Percentiles rank a stretch among this genome's conserved stretches.
These are phyloP conservation scores for Hyalella azteca DNA, from an alignment of 2,888 invertebrate genomes.

Conservation along the genomic window DNA sequence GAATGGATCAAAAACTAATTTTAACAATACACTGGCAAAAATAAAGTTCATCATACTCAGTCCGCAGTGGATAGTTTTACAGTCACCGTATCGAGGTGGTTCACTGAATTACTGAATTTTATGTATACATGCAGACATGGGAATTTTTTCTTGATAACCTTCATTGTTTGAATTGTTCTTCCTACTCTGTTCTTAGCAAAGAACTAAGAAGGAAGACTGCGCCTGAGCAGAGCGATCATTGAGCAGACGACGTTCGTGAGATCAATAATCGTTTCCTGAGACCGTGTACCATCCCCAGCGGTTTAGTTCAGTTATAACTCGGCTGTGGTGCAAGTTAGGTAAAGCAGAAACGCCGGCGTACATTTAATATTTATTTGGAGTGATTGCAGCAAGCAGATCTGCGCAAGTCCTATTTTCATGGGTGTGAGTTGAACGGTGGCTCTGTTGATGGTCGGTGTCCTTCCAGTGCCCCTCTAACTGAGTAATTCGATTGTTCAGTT, in stretches of 20 bases:
- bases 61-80: no score
- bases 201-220: background rate
- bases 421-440: constrained; percentile 27
- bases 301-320: constrained; percentile 27
- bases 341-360: constrained; percentile 29
- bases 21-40: no score
- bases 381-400: background rate
- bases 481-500: no score
- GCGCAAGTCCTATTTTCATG: constrained; percentile 14
- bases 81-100: no score
- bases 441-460: constrained; percentile 11
- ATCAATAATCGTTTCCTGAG: constrained; percentile 36
- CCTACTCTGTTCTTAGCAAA: background rate
- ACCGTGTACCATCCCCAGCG: constrained; percentile 19
- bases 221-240: constrained; percentile 32
- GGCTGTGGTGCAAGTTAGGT: constrained; percentile 35
- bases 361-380: constrained; percentile 29
- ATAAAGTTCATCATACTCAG: no score
- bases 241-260: constrained; percentile 32
- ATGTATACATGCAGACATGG: no score
- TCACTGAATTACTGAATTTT: no score
- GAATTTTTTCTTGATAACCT: no score
- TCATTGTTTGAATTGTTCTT: no score
- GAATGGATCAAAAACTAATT: no score
- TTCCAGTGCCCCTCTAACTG: no score